These are phyloP conservation scores for Jordanella pulchra DNA, from an alignment of 2,797 vertebrate species.

Conservation along the genomic window DNA sequence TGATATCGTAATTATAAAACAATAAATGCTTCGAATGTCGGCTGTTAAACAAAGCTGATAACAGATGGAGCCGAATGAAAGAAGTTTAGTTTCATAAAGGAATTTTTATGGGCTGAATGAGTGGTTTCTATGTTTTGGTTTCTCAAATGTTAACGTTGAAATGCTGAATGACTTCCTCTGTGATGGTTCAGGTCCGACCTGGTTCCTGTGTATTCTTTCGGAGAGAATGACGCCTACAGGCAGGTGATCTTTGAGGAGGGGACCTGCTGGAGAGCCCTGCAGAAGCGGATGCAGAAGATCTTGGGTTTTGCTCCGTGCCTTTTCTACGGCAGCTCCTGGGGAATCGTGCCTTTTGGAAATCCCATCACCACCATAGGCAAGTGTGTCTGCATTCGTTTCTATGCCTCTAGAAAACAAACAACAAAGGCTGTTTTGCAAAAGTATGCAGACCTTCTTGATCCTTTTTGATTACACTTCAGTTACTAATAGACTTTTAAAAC, in stretches of 20 bases:
- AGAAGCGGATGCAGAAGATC: conserved; percentile 92
- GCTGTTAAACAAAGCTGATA: neutral
- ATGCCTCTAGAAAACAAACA: neutral
- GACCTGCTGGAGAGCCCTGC: conserved; percentile 84
- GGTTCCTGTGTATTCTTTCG: conserved; percentile 95
- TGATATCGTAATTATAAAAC: conserved; percentile 2
- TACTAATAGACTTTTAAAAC: no score
- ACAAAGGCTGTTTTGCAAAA: neutral
- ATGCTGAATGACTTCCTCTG: neutral
- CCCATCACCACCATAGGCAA: conserved; percentile 92
- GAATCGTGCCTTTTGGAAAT: conserved; percentile 89
- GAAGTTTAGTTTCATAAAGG: neutral
- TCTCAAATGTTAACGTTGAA: neutral
- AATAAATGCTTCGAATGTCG: neutral
- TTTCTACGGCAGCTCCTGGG: conserved; percentile 90
- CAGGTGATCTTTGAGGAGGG: conserved; percentile 94
- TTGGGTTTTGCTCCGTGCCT: conserved; percentile 94
- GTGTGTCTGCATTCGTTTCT: conserved; percentile 3
- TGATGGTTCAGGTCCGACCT: conserved; percentile 86
- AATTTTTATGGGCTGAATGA: neutral
- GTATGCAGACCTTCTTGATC: neutral
- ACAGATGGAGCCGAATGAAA: neutral
- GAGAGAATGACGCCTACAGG: conserved; percentile 94
- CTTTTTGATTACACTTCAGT: no score
- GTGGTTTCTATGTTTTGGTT: neutral